Evolutionary conservation across 2,113 vertebrate genomes (phyloP).

Genomic region (Caracal caracal): DNA sequence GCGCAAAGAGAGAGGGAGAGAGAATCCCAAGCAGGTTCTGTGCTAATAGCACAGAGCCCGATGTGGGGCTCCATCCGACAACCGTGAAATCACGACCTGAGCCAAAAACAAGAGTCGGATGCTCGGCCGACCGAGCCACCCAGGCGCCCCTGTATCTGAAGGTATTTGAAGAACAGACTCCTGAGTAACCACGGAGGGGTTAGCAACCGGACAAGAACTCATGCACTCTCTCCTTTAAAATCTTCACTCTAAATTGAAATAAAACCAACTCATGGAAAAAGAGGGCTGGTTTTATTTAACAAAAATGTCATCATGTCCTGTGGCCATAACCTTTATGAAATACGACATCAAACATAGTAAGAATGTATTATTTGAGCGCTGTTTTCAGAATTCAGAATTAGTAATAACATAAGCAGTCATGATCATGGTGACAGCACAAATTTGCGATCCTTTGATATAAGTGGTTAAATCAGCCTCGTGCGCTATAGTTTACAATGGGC

Average conservation of each 20-base stretch:
- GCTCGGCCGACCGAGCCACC: no score
- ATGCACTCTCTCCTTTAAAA: not conserved
- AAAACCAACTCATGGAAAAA: not conserved
- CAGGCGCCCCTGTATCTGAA: not conserved
- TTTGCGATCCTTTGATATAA: not conserved
- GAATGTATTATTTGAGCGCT: not conserved
- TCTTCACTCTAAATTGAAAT: not conserved
- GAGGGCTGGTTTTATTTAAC: not conserved
- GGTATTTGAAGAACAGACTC: not conserved
- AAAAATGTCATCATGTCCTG: not conserved
- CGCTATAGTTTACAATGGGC: not conserved
- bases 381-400: slow-evolving; percentile 22
- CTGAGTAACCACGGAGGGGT: not conserved
- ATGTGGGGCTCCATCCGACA: no score
- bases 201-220: not conserved
- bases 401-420: not conserved
- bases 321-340: not conserved
- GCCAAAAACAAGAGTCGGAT: no score
- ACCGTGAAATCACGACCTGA: no score
- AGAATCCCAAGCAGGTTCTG: no score
- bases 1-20: no score
- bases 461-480: not conserved
- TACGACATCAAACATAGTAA: not conserved
- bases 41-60: no score
- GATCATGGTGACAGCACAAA: not conserved